These are phyloP conservation scores for Lypha dubia DNA, from an alignment of 2,888 invertebrate species.

Conservation along the genomic window DNA sequence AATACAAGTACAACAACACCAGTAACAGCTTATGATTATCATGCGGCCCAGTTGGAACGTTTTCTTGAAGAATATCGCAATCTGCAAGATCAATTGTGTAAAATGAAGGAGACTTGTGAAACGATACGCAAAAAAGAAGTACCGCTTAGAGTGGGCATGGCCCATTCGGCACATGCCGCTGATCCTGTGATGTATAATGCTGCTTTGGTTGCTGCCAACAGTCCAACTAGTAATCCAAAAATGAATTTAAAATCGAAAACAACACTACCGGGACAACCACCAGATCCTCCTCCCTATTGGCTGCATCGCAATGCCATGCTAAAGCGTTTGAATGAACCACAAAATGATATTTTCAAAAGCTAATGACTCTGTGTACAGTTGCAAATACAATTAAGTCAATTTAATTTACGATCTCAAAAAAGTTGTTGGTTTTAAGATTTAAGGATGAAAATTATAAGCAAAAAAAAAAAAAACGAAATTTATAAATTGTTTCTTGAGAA, in stretches of 20 bases:
- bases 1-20: conserved; percentile 53
- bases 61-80: conserved; percentile 91
- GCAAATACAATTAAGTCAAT: conserved; percentile 66
- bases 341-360: conserved; percentile 85
- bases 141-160: conserved; percentile 79
- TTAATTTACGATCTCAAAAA: conserved; percentile 69
- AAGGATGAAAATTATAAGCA: background rate
- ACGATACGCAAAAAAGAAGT: conserved; percentile 85
- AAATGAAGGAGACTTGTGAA: conserved; percentile 91
- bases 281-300: conserved; percentile 84
- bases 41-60: conserved; percentile 90
- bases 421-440: conserved; percentile 70
- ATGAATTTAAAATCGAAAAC: conserved; percentile 86
- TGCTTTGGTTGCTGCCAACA: conserved; percentile 75
- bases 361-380: conserved; percentile 80
- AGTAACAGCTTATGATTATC: conserved; percentile 87
- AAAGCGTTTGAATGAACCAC: conserved; percentile 83
- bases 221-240: conserved; percentile 80
- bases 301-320: conserved; percentile 83
- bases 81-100: conserved; percentile 90
- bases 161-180: conserved; percentile 81
- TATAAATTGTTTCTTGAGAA: too few species aligned
- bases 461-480: conserved; percentile 2
- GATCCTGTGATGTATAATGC: conserved; percentile 84
- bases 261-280: conserved; percentile 81